phyloP scores from a whole-genome alignment of 2,113 vertebrate species.

The Nicator chloris region DNA sequence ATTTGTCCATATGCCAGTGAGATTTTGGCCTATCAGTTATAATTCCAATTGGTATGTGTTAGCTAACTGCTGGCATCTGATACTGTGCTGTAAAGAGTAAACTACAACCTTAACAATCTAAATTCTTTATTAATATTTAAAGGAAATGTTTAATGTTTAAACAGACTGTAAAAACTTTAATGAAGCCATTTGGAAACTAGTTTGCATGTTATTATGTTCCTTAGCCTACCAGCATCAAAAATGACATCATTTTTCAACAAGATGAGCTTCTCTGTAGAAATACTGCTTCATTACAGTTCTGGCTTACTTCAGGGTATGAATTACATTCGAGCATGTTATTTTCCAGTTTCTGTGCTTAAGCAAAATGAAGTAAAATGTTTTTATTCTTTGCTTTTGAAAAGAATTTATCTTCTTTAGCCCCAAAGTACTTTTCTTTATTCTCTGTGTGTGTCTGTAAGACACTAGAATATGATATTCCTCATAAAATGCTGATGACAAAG shows the following conservation, averaged over 20 bases:
- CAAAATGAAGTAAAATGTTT: not conserved
- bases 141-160: constrained; percentile 52
- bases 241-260: not conserved
- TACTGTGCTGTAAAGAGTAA: not conserved
- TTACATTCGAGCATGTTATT: not conserved
- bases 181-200: constrained; percentile 35
- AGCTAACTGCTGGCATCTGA: constrained; percentile 17
- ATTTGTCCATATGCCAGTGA: not conserved
- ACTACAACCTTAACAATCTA: constrained; percentile 11
- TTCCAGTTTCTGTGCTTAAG: not conserved
- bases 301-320: not conserved
- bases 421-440: not conserved
- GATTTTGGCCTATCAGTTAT: not conserved
- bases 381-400: not conserved
- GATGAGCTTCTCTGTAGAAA: not conserved
- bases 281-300: not conserved
- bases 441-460: not conserved
- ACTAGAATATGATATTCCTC: not conserved
- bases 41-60: not conserved
- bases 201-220: constrained; percentile 17
- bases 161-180: constrained; percentile 43
- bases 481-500: not conserved
- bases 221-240: constrained; percentile 4
- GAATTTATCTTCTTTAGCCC: not conserved
- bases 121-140: constrained; percentile 61